Conservation (phyloP, 2,888 invertebrate species). For the Marronus borbonicus region DNA sequence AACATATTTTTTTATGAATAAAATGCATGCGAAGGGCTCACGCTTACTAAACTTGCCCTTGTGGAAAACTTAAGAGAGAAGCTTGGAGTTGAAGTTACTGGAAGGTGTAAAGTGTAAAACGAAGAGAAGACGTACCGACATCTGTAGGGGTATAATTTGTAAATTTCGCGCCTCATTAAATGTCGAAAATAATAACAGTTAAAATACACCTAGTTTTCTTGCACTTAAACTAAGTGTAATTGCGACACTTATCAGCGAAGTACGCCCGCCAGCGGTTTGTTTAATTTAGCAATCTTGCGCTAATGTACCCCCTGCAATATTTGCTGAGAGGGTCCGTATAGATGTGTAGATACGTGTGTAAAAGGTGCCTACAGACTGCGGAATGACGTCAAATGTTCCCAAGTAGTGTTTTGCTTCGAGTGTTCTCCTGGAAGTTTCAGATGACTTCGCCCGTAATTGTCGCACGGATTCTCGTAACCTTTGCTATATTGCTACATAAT, state of each 20-base stretch:
- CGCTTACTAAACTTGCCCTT: too few relatives aligned
- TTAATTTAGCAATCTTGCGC: slow-evolving; percentile 66
- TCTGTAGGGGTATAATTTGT: slow-evolving; percentile 7
- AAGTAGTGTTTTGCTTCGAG: slow-evolving; percentile 55
- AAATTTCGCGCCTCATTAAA: slow-evolving; percentile 36
- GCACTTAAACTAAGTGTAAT: slow-evolving; percentile 61
- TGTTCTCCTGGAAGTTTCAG: slow-evolving; percentile 56
- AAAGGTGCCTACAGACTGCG: slow-evolving; percentile 56
- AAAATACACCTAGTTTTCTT: slow-evolving; percentile 59
- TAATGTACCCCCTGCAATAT: slow-evolving; percentile 63
- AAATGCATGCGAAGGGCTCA: too few relatives aligned
- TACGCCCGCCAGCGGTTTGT: slow-evolving; percentile 64
- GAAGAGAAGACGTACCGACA: not conserved
- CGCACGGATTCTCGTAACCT: slow-evolving; percentile 48
- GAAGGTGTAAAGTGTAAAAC: not conserved
- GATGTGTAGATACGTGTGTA: slow-evolving; percentile 58
- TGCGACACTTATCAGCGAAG: slow-evolving; percentile 63
- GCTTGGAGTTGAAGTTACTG: too few relatives aligned
- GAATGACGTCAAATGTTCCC: slow-evolving; percentile 56
- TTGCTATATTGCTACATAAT: slow-evolving; percentile 45
- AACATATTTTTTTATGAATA: too few relatives aligned
- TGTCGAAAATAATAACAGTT: slow-evolving; percentile 53
- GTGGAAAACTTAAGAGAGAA: too few relatives aligned
- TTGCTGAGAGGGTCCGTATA: slow-evolving; percentile 61
- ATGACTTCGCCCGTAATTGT: slow-evolving; percentile 59